Percentiles rank a stretch among this genome's conserved stretches.
Evolutionary conservation across 1,140 invertebrate genomes (phyloP).

Genomic region (Drosophila ananassae): DNA sequence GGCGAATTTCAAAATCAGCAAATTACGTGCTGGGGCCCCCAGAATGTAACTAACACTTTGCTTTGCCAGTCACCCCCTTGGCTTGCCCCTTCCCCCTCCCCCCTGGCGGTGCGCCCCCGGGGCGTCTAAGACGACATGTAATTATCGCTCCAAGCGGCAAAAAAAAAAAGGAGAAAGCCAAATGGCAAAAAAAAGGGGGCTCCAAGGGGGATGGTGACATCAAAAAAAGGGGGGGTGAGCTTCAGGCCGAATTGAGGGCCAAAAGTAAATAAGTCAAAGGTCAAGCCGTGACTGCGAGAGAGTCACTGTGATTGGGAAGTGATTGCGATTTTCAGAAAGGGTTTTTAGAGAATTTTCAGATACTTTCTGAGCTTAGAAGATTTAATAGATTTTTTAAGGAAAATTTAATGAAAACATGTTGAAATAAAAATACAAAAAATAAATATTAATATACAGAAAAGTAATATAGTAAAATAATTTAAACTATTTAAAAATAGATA

Average conservation of each 20-base stretch:
- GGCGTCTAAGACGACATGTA: constrained; percentile 75
- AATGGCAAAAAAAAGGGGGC: neutral
- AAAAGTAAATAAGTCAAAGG: constrained; percentile 29
- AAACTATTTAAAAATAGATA: too few relatives aligned
- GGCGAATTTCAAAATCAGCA: constrained; percentile 80
- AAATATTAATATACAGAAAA: too few relatives aligned
- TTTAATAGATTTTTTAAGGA: too few relatives aligned
- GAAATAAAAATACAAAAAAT: too few relatives aligned
- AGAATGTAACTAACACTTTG: constrained; percentile 78
- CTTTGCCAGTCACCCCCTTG: constrained; percentile 49
- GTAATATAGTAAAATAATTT: too few relatives aligned
- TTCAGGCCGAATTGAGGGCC: neutral
- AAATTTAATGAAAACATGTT: too few relatives aligned
- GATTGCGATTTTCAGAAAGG: too few relatives aligned
- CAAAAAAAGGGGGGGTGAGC: neutral
- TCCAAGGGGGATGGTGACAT: neutral
- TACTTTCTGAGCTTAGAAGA: too few relatives aligned
- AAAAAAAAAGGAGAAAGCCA: constrained; percentile 8
- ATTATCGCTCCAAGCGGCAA: constrained; percentile 61
- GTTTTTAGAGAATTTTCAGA: too few relatives aligned
- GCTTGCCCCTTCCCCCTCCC: neutral
- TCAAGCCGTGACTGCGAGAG: constrained; percentile 1
- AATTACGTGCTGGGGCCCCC: constrained; percentile 69
- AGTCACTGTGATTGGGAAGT: neutral
- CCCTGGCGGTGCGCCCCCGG: constrained; percentile 10